Evolutionary conservation across 1,140 invertebrate species (phyloP).

Genomic region (Lethrus apterus): DNA sequence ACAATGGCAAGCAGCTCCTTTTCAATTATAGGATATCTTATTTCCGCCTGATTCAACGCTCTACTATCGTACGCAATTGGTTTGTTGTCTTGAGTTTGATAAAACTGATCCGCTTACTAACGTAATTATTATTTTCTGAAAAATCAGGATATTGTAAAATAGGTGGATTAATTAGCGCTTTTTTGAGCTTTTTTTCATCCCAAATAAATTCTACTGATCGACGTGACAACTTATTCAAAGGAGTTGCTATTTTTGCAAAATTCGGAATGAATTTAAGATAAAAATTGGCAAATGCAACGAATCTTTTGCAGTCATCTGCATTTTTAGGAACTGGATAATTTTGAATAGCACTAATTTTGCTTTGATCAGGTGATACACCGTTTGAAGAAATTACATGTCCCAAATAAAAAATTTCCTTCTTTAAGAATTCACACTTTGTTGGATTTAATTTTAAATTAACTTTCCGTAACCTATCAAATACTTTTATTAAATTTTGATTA

Average conservation of each 20-base stretch:
- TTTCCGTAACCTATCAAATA: slow-evolving; percentile 11
- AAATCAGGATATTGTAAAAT: slow-evolving; percentile 14
- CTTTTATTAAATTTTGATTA: slow-evolving; percentile 17
- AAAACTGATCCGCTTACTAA: slow-evolving; percentile 29
- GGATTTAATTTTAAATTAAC: slow-evolving; percentile 19
- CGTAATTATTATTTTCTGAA: neutral
- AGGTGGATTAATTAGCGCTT: slow-evolving; percentile 3
- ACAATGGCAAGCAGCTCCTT: slow-evolving; percentile 24
- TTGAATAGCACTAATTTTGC: slow-evolving; percentile 16
- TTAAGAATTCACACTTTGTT: slow-evolving; percentile 15
- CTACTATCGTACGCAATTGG: slow-evolving; percentile 39
- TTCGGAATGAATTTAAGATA: slow-evolving; percentile 4
- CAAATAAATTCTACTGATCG: slow-evolving; percentile 2
- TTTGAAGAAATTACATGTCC: slow-evolving; percentile 29
- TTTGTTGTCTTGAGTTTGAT: slow-evolving; percentile 21
- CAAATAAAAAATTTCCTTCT: slow-evolving; percentile 25
- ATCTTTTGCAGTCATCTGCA: slow-evolving; percentile 20
- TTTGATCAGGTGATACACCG: slow-evolving; percentile 21
- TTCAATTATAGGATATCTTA: slow-evolving; percentile 30
- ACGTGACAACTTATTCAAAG: slow-evolving; percentile 8
- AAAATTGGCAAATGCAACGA: slow-evolving; percentile 25
- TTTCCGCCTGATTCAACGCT: slow-evolving; percentile 16
- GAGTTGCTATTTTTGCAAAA: neutral
- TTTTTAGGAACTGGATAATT: slow-evolving; percentile 26
- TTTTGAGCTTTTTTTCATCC: slow-evolving; percentile 1